Conservation (phyloP, 2,797 vertebrate species). For the Adelosebastes latens region DNA sequence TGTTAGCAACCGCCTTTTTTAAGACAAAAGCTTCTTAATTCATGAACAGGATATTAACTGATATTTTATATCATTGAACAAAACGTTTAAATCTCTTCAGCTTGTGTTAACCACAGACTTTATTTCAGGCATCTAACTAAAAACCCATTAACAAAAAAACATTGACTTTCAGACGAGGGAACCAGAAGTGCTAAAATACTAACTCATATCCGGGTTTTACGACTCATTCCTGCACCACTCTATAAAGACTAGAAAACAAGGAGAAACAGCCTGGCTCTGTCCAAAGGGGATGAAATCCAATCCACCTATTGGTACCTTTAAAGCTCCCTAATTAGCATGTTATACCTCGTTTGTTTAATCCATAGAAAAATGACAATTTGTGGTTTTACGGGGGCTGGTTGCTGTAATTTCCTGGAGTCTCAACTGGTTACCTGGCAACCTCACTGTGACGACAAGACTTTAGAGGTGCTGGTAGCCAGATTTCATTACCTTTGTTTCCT, state of each 20-base stretch:
- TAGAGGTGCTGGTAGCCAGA: neutral
- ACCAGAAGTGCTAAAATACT: neutral
- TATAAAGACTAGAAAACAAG: neutral
- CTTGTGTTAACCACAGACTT: too few relatives aligned
- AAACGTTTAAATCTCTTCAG: too few relatives aligned
- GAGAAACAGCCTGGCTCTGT: neutral
- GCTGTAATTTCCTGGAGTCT: neutral
- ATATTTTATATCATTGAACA: too few relatives aligned
- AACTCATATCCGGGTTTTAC: neutral
- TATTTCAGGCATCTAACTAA: too few relatives aligned
- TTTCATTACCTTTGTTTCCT: neutral
- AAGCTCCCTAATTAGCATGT: neutral
- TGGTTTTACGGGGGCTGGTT: neutral
- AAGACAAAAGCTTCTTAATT: too few relatives aligned
- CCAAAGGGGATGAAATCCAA: neutral
- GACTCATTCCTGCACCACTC: neutral
- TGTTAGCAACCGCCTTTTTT: too few relatives aligned
- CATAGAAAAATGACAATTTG: neutral
- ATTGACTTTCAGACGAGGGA: neutral
- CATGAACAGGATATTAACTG: accelerated
- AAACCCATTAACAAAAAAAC: too few relatives aligned
- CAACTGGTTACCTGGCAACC: neutral
- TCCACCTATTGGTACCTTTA: neutral
- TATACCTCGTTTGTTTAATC: neutral
- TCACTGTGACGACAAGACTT: neutral